A percentile compares a stretch with the other conserved stretches of the same genome.
Evolutionary conservation across 2,888 invertebrate species (phyloP).

Genomic region (Brenthis hecate): DNA sequence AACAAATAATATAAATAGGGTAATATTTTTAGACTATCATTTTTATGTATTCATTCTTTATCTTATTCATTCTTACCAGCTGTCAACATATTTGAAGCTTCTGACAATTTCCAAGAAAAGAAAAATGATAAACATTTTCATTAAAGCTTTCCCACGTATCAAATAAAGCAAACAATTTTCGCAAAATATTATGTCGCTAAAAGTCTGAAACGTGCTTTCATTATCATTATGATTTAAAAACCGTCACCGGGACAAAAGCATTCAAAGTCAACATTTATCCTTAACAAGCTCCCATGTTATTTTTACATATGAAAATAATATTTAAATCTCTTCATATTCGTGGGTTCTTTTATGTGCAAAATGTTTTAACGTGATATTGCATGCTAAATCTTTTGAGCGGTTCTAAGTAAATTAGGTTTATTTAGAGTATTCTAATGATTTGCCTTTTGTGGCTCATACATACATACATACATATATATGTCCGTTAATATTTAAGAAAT

Average conservation of each 20-base stretch:
- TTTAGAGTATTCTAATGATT: too few relatives aligned
- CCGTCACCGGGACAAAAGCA: constrained; percentile 14
- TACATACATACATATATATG: too few relatives aligned
- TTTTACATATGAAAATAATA: constrained; percentile 3
- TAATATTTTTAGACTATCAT: too few relatives aligned
- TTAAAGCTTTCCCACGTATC: constrained; percentile 5
- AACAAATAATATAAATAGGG: too few relatives aligned
- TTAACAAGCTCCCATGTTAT: constrained; percentile 8
- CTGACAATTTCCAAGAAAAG: background rate
- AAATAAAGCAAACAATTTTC: constrained; percentile 15
- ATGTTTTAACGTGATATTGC: constrained; percentile 1
- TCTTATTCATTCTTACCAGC: background rate
- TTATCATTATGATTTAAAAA: constrained; percentile 24
- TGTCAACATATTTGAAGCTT: background rate
- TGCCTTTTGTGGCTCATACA: too few relatives aligned
- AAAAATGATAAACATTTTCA: constrained; percentile 9
- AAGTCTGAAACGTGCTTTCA: constrained; percentile 16
- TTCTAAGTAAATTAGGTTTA: background rate
- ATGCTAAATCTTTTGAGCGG: background rate
- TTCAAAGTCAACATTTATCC: constrained; percentile 25
- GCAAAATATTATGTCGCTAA: constrained; percentile 7
- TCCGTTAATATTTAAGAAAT: too few relatives aligned
- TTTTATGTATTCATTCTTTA: background rate
- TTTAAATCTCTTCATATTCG: constrained; percentile 1
- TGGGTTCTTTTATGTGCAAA: constrained; percentile 2